phyloP scores from a whole-genome alignment of 1,140 invertebrate species.

The Mactra quadrangularis region DNA sequence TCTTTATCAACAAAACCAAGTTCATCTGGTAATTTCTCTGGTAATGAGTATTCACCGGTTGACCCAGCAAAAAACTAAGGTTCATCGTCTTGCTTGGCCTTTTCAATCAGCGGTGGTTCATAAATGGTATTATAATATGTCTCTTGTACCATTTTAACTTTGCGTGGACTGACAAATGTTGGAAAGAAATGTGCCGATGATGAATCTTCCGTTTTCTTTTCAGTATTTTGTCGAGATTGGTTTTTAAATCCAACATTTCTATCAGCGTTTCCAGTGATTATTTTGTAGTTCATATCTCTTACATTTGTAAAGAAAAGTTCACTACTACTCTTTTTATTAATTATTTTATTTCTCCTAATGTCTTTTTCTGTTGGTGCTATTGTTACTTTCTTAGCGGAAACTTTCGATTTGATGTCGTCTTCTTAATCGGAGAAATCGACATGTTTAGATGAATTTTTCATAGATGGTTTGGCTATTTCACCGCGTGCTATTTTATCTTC shows the following conservation, averaged over 20 bases:
- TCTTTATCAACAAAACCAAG: conserved; percentile 66
- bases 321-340: conserved; percentile 11
- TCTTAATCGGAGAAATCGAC: conserved; percentile 15
- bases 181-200: conserved; percentile 42
- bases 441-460: conserved; percentile 35
- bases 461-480: conserved; percentile 56
- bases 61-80: conserved; percentile 71
- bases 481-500: conserved; percentile 65
- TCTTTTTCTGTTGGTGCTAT: conserved; percentile 43
- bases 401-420: conserved; percentile 16
- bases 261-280: conserved; percentile 57
- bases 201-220: not conserved
- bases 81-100: conserved; percentile 59
- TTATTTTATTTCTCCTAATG: not conserved
- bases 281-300: conserved; percentile 67
- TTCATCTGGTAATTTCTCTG: conserved; percentile 68
- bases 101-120: conserved; percentile 65
- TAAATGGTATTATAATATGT: conserved; percentile 63
- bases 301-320: conserved; percentile 68
- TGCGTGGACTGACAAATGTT: conserved; percentile 69
- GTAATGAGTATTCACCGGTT: conserved; percentile 61
- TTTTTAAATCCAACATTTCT: conserved; percentile 51
- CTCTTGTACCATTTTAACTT: conserved; percentile 61
- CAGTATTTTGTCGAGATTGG: not conserved
- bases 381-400: conserved; percentile 51